A percentile compares a stretch with the other conserved stretches of the same genome.
Conservation (phyloP, 2,888 invertebrate genomes). For the Heterodera filipjevi region DNA sequence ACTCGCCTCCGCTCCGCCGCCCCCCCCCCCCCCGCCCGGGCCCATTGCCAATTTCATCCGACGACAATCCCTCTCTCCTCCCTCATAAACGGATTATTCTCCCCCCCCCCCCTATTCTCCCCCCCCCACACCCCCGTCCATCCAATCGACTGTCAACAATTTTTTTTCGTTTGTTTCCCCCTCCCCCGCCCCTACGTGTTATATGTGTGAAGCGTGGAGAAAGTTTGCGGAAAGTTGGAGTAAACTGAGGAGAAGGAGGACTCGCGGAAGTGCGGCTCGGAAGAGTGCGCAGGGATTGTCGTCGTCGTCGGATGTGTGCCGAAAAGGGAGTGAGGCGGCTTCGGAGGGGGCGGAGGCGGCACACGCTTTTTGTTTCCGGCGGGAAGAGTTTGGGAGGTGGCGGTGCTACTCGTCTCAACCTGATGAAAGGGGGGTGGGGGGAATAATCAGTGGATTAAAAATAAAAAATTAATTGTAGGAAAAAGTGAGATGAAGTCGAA, state of each 20-base stretch:
- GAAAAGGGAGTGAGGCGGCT: constrained; percentile 18
- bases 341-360: constrained; percentile 25
- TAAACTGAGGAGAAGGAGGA: constrained; percentile 28
- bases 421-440: background rate
- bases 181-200: constrained; percentile 12
- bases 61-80: constrained; percentile 14
- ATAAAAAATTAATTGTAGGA: background rate
- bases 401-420: constrained; percentile 14
- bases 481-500: background rate
- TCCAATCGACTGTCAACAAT: constrained; percentile 5
- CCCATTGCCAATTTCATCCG: background rate
- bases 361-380: background rate
- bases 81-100: constrained; percentile 11
- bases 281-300: background rate
- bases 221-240: constrained; percentile 20
- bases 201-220: background rate
- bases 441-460: background rate
- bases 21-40: background rate
- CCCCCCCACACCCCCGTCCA: background rate
- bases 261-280: constrained; percentile 17
- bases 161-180: background rate
- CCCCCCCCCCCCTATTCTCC: constrained; percentile 6
- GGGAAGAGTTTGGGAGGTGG: constrained; percentile 2
- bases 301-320: background rate
- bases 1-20: background rate